Evolutionary conservation across 2,888 invertebrate species (phyloP).

Genomic region (Dicyrtomina minuta): DNA sequence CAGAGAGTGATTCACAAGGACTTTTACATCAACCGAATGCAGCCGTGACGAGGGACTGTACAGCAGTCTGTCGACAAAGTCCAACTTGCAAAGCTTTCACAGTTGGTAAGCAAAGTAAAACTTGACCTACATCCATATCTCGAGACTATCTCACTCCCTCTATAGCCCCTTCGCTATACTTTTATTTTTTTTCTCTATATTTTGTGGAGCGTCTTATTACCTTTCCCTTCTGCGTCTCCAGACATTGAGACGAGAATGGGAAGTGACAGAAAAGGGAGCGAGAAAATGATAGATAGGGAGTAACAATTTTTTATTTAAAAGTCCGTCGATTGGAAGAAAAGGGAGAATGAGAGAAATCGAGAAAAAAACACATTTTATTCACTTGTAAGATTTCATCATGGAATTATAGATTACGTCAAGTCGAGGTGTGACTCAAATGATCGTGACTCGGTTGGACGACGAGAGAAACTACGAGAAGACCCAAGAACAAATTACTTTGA

Average conservation of each 20-base stretch:
- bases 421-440: constrained; percentile 57
- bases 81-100: constrained; percentile 56
- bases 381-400: constrained; percentile 9
- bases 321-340: neutral
- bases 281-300: neutral
- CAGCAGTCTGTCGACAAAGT: constrained; percentile 57
- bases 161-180: neutral
- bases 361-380: constrained; percentile 3
- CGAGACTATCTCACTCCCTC: neutral
- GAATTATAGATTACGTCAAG: constrained; percentile 56
- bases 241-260: neutral
- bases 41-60: constrained; percentile 58
- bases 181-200: neutral
- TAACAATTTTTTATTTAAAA: neutral
- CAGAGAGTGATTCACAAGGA: constrained; percentile 55
- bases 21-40: constrained; percentile 57
- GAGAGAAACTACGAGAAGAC: constrained; percentile 56
- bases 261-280: neutral
- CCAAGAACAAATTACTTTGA: constrained; percentile 58
- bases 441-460: constrained; percentile 55
- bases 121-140: neutral
- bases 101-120: constrained; percentile 56
- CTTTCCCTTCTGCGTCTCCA: neutral
- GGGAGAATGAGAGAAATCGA: neutral
- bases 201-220: neutral